phyloP scores from a whole-genome alignment of 2,888 invertebrate genomes.

The Philonicus albiceps region DNA sequence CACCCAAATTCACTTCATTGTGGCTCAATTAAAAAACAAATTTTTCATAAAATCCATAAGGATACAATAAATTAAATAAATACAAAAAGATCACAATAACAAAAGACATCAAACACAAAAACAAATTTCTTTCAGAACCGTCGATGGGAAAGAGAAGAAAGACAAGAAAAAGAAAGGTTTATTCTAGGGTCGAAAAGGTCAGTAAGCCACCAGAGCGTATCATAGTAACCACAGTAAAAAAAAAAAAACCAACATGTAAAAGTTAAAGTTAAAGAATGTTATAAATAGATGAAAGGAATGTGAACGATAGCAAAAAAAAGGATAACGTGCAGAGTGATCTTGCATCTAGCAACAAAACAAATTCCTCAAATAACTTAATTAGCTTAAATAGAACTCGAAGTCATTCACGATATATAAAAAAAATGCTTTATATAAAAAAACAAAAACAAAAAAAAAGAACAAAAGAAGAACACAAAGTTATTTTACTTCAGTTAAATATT shows the following conservation, averaged over 20 bases:
- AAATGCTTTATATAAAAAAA: slow-evolving; percentile 10
- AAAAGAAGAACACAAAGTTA: not conserved
- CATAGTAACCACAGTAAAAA: not conserved
- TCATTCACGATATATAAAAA: not conserved
- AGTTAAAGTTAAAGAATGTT: not conserved
- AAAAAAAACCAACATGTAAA: no score
- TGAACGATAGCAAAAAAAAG: not conserved
- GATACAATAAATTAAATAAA: not conserved
- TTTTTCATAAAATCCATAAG: not conserved
- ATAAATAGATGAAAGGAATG: not conserved
- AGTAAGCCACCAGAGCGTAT: not conserved
- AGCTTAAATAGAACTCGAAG: slow-evolving; percentile 26
- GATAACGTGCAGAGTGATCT: slow-evolving; percentile 17
- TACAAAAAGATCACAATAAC: not conserved
- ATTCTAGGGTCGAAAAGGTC: slow-evolving; percentile 68
- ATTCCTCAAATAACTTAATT: slow-evolving; percentile 32
- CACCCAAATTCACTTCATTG: not conserved
- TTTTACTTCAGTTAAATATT: slow-evolving; percentile 22
- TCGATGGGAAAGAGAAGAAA: slow-evolving; percentile 89
- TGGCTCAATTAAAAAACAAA: not conserved
- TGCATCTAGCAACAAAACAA: slow-evolving; percentile 23
- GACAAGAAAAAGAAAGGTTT: slow-evolving; percentile 90
- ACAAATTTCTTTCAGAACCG: slow-evolving; percentile 69
- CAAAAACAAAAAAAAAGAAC: not conserved
- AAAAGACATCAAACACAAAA: slow-evolving; percentile 34